Percentiles rank a stretch among this genome's conserved stretches.
These are phyloP conservation scores for Lepus europaeus DNA, from an alignment of 2,113 vertebrate genomes.

Conservation along the genomic window DNA sequence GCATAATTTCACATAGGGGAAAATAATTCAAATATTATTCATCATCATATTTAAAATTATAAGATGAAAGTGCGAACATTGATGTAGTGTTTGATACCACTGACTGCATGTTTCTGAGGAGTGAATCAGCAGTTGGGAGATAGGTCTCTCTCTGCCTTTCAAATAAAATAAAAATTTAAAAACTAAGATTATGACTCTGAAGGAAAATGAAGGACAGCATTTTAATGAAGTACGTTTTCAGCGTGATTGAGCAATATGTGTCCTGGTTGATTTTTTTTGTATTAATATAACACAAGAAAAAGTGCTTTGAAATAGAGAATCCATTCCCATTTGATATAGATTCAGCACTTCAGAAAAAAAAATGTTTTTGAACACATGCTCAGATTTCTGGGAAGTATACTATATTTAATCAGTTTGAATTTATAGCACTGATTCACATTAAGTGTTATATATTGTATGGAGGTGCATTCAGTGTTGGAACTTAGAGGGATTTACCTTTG, in stretches of 20 bases:
- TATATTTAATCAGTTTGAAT: neutral
- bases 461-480: neutral
- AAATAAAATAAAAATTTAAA: neutral
- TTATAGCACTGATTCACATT: neutral
- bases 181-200: neutral
- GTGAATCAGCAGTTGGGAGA: no score
- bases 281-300: neutral
- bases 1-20: neutral
- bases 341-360: neutral
- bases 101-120: no score
- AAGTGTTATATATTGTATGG: neutral
- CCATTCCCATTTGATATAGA: neutral
- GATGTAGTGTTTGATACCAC: no score
- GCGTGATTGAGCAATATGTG: neutral
- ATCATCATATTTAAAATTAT: neutral
- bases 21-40: neutral
- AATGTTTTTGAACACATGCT: neutral
- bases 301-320: neutral
- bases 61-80: no score
- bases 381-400: neutral
- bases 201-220: neutral
- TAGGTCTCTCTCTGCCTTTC: no score
- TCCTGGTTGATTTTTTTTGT: neutral
- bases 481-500: neutral
- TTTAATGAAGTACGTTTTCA: neutral